Base-by-base conservation (phyloP, 1,140 invertebrate species). In the Drosophila serrata region DNA sequence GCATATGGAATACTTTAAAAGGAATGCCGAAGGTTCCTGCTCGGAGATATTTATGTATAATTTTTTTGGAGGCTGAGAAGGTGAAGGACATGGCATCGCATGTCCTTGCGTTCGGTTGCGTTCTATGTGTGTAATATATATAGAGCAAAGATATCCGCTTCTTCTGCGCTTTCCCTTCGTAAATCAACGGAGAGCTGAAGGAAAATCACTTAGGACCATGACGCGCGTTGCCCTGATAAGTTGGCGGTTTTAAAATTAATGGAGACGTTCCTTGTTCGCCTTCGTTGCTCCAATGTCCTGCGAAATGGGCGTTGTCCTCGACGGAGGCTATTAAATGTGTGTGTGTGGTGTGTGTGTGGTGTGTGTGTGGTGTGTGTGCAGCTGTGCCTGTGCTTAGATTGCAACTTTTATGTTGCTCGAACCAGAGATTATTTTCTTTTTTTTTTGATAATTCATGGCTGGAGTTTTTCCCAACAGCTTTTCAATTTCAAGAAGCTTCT, bases 191-290 rank as follows among this genome's bases (percentile, higher is more conserved):
- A 78, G 58, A 78, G 58, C 75, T 24, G 43, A 69, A 69, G 67
- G 58, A 72, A 78, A 88, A 90, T 88, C 84, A 90, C 84, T 88
- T 88, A 88, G 68, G 77, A 78, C 73, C 80, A 88, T 88, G 80
- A 88, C 80, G 74, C 59, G 60, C 40, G 51, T 24, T 43, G 60
- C 53, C 75, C 72, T 84, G 80, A 88, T 88, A 88, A 75, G 80
- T 90, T 88, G 85, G 68, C 63, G 80, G 80, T 84, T 88, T 82
- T 81, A 35, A 90, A 87, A 88, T 87, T 87, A 87, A 87, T 87
- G 84, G 85, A 87, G 76, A 73, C 53, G 63, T 86, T 75, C 53
- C 62, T 35, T 53, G 51, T 87, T 68, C 19, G 81, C 61, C 73
- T 60, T 76, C 60, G 51, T 45, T 57, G 24, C 24, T 9, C 9